Evolutionary conservation across 2,113 vertebrate genomes (phyloP).

Genomic region (Gasterosteus aculeatus): DNA sequence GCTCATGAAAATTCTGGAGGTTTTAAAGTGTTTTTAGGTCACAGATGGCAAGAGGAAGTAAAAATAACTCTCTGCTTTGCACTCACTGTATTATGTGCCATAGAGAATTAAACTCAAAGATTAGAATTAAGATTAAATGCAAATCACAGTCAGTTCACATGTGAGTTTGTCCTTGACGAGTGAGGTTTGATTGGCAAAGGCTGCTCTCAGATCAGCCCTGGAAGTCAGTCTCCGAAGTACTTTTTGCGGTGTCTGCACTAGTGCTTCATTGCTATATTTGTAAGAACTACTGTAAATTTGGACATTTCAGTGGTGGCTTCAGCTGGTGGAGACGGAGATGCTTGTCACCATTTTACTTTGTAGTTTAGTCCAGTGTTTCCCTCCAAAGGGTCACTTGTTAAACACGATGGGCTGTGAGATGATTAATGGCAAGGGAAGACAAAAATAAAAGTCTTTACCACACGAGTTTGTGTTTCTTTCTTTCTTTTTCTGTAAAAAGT

Average conservation of each 20-base stretch:
- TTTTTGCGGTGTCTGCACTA: slow-evolving; percentile 4
- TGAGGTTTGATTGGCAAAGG: slow-evolving; percentile 39
- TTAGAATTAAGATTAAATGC: slow-evolving; percentile 54
- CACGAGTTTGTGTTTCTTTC: not conserved
- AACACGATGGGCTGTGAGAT: not conserved
- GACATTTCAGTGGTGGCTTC: not conserved
- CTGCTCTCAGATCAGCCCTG: slow-evolving; percentile 40
- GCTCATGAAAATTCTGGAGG: slow-evolving; percentile 73
- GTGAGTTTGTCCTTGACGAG: slow-evolving; percentile 57
- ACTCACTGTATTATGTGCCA: slow-evolving; percentile 48
- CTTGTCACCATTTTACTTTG: not conserved
- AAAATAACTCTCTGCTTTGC: slow-evolving; percentile 44
- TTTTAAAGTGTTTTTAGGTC: slow-evolving; percentile 75
- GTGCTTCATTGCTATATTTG: not conserved
- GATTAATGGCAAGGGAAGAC: not conserved
- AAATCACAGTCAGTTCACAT: slow-evolving; percentile 52
- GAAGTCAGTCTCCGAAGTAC: slow-evolving; percentile 35
- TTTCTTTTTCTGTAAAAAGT: not conserved
- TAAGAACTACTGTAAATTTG: not conserved
- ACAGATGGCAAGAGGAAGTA: slow-evolving; percentile 65
- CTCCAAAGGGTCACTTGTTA: not conserved
- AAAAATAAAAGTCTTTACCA: not conserved
- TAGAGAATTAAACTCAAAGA: slow-evolving; percentile 49
- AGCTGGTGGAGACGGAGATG: not conserved
- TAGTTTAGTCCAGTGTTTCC: not conserved